Evolutionary conservation across 2,113 vertebrate species (phyloP).

Genomic region (Halcyon senegalensis): DNA sequence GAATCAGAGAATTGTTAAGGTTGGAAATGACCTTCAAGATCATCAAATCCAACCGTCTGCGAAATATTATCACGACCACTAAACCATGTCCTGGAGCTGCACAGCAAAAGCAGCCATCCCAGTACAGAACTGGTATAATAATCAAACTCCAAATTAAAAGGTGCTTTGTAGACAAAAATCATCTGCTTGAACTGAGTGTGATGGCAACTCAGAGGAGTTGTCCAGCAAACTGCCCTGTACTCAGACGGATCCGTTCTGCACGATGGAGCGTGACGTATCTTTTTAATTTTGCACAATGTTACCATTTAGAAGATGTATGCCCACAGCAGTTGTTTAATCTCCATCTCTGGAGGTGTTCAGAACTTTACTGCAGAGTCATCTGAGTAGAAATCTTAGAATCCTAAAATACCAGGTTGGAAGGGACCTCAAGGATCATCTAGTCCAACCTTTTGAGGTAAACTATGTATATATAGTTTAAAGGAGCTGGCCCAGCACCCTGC

Average conservation of each 20-base stretch:
- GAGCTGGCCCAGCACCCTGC: no score
- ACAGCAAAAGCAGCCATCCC: neutral
- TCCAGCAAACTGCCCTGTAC: neutral
- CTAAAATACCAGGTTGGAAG: no score
- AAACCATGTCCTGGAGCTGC: no score
- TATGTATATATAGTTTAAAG: no score
- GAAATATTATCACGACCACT: no score
- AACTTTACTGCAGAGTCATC: neutral
- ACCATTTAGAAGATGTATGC: neutral
- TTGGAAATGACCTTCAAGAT: no score
- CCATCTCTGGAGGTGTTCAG: neutral
- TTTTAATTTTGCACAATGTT: neutral
- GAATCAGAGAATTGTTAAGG: no score
- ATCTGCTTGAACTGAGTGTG: neutral
- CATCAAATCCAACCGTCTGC: no score
- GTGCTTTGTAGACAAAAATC: neutral
- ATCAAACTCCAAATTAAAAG: neutral
- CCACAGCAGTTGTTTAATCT: neutral
- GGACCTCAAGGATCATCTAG: no score
- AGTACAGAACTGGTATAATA: neutral
- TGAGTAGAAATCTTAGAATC: no score
- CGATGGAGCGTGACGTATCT: neutral
- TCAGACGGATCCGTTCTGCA: neutral
- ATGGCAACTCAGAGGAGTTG: rapidly evolving
- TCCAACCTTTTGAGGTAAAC: no score